These are phyloP conservation scores for Ganaspis brasiliensis DNA, from an alignment of 2,888 invertebrate species.

Conservation along the genomic window DNA sequence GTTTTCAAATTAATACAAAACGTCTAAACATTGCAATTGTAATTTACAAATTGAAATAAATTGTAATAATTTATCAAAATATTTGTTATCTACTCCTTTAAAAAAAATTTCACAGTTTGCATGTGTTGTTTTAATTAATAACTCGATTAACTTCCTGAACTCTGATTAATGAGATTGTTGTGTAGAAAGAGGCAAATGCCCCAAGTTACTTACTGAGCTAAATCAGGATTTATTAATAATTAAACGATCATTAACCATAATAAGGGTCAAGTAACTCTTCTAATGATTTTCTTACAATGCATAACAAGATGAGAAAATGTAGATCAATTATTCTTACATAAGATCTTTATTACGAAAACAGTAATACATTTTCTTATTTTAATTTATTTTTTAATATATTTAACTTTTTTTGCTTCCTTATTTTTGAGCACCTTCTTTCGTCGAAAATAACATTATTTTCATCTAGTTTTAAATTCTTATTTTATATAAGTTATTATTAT, in stretches of 20 bases:
- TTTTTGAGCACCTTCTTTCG: no score
- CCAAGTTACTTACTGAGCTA: constrained; percentile 54
- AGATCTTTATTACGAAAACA: neutral
- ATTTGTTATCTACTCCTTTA: neutral
- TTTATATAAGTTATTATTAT: no score
- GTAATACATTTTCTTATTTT: neutral
- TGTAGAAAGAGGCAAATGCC: constrained; percentile 63
- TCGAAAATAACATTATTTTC: no score
- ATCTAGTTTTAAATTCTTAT: no score
- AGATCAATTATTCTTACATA: constrained; percentile 7
- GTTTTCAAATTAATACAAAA: no score
- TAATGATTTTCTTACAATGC: constrained; percentile 21
- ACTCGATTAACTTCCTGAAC: constrained; percentile 41
- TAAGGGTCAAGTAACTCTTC: constrained; percentile 63
- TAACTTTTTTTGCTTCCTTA: no score
- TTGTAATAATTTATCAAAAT: neutral
- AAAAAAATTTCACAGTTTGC: neutral
- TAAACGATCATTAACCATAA: constrained; percentile 70
- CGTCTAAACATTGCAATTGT: no score
- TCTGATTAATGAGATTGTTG: constrained; percentile 58
- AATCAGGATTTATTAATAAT: constrained; percentile 67
- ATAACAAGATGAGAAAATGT: constrained; percentile 10
- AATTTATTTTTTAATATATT: neutral
- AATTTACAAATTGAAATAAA: neutral
- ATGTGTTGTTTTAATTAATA: constrained; percentile 48